Evolutionary conservation across 2,888 invertebrate genomes (phyloP).

Genomic region (Drosophila nr. fundita): DNA sequence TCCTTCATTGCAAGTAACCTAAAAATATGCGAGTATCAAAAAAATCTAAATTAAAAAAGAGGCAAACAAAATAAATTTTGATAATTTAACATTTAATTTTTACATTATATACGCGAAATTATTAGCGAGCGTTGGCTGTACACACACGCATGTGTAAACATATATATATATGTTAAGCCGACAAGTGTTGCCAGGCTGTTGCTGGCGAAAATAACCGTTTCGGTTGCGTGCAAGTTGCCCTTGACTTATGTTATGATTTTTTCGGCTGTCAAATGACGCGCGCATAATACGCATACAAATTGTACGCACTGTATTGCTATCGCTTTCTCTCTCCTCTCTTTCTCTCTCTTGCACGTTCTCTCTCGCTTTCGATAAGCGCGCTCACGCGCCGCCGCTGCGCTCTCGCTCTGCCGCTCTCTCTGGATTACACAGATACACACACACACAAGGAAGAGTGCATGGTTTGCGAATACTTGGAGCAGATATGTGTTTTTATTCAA

Average conservation of each 20-base stretch:
- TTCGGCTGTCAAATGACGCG: constrained; percentile 19
- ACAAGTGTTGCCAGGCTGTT: constrained; percentile 39
- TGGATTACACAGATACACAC: constrained; percentile 58
- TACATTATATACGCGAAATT: neutral
- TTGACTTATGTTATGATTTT: constrained; percentile 39
- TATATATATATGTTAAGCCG: constrained; percentile 1
- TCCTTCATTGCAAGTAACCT: neutral
- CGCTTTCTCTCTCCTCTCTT: constrained; percentile 2
- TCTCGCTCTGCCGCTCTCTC: constrained; percentile 48
- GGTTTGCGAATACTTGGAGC: constrained; percentile 64
- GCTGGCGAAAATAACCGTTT: constrained; percentile 12
- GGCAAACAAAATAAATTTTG: neutral
- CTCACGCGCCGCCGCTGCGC: constrained; percentile 20
- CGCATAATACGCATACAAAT: constrained; percentile 42
- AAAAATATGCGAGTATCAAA: neutral
- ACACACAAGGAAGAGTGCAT: constrained; percentile 44
- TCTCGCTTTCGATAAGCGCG: constrained; percentile 4
- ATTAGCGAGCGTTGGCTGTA: neutral
- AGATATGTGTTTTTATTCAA: constrained; percentile 69
- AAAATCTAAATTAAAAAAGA: too few relatives aligned
- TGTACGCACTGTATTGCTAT: constrained; percentile 44
- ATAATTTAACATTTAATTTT: neutral
- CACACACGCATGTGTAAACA: neutral
- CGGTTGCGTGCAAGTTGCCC: constrained; percentile 13
- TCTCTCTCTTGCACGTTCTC: constrained; percentile 2